phyloP scores from a whole-genome alignment of 2,113 vertebrate genomes.

The human region GRCh38 chr3:127777001-127777500 shows the following conservation, averaged over 20 bases:
- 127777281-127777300: not conserved
- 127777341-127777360: fast-evolving
- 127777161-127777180: not conserved
- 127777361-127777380: not conserved
- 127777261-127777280: not conserved
- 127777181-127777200: not conserved
- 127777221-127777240: not conserved
- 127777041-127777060: not conserved
- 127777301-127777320: not conserved
- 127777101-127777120: not conserved
- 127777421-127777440: not conserved
- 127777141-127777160: not conserved
- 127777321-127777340: not conserved
- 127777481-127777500: not conserved
- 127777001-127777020: not conserved
- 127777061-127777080: fast-evolving
- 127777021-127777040: not conserved
- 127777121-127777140: no score
- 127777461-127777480: not conserved
- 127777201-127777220: not conserved
- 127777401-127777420: not conserved
- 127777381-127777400: not conserved
- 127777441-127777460: not conserved
- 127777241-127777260: not conserved
- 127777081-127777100: fast-evolving